Evolutionary conservation across 2,888 invertebrate species (phyloP), one percentile per base, ranked within the genome.

Genomic region (Drosophila ochracea): DNA sequence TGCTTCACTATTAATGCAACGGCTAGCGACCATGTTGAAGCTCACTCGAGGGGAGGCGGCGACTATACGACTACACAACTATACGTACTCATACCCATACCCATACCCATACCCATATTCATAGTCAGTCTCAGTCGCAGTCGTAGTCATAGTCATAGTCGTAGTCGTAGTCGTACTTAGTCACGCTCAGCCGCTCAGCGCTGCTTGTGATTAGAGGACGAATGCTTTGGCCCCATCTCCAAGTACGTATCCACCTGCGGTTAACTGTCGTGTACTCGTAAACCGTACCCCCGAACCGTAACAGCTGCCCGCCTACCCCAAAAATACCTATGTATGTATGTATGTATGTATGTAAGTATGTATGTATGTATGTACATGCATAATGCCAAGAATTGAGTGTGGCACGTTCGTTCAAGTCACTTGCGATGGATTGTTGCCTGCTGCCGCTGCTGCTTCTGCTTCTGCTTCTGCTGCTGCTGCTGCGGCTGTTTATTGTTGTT

Each of bases 1-100:
- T 89, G 88, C 88, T 89, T 73, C 90, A 83, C 84, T 89, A 82
- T 85, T 84, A 86, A 86, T 89, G 84, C 87, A 89, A 82, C 84
- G 82, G 79, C 82, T 70, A 68, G 60, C 60, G 67, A 65, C 62
- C 76, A 62, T 76, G 80, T 76, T 76, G 76, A 76, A 78, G 68
- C 50, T 35, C 33, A 33, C 11, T 21, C 37, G 13, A 72, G 28
- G n/a, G 49, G 50, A 39, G 43, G 33, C 28, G n/a, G 37, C 30
- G 33, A 50, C 39, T 25, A 7, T 47, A 4, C 35, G 28, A 50
- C 39, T 25, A 7, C 25, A 7, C 61, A 41, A 63, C 53, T 33
- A 13, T 47, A 61, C 60, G 41, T 50, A 37, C 53, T 28, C 52
- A 50, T 2, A 35, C 35, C 25, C 25, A 33, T 33, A 33, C 11